Evolutionary conservation across 2,797 vertebrate genomes (phyloP), one percentile per base, ranked within the genome.

Genomic region (Pangasius macronema): DNA sequence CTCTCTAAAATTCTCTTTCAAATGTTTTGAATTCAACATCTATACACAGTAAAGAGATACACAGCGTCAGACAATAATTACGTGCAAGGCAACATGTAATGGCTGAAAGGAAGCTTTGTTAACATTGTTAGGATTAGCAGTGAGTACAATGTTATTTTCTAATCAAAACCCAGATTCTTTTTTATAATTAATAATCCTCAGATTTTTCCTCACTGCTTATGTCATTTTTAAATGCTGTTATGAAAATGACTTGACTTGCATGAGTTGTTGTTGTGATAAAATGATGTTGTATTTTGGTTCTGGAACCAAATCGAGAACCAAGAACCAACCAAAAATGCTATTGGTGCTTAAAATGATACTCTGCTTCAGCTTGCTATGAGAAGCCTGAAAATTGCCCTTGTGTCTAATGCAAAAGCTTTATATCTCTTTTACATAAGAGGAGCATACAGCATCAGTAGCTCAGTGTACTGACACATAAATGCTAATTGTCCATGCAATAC

Each of bases 391-490:
- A 53, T 36, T 83, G 46, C 46, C n/a, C 18, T 68, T 30, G 24
- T 13, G 46, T 83, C 63, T 53, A 53, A 83, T 33, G n/a, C n/a
- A 2, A 67, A 68, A 68, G 63, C n/a, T 53, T 33, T 83, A 53
- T 53, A 53, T 53, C n/a, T 68, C 10, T 33, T 83, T 53, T 33
- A 51, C 18, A 68, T 53, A 87, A 84, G 83, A 83, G 53, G 67
- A 63, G 68, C 49, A 42, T 30, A 24, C 73, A 89, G 79, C 53
- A 63, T 63, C 89, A 75, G 77, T 30, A 65, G 65, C 87, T 83
- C 57, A 85, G 84, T 87, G 73, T 84, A 55, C 68, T 85, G 87
- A 89, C 87, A 89, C 42, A 33, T 30, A 81, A 36, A 67, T 73
- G 73, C 87, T 85, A 91, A 83, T 85, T 49, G 84, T 42, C 46